phyloP scores from a whole-genome alignment of 2,797 vertebrate species.

The Dallia pectoralis region DNA sequence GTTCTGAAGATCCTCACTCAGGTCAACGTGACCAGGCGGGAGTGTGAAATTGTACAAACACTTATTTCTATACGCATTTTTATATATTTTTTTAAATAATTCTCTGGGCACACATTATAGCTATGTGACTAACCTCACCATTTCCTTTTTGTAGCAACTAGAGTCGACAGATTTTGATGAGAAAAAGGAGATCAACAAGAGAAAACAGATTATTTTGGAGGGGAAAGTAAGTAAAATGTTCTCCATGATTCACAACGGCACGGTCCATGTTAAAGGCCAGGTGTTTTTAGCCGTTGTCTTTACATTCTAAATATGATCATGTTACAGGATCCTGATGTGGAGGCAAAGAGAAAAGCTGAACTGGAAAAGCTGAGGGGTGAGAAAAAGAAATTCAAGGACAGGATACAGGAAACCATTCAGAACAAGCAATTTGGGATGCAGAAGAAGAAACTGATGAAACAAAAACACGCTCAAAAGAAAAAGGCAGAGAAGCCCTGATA shows the following conservation, averaged over 20 bases:
- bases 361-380: slow-evolving; percentile 83
- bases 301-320: neutral
- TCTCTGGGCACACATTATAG: neutral
- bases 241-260: neutral
- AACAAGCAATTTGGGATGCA: slow-evolving; percentile 56
- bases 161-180: slow-evolving; percentile 92
- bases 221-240: slow-evolving; percentile 82
- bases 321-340: slow-evolving; percentile 88
- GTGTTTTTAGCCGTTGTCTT: neutral
- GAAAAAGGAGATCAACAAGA: slow-evolving; percentile 94
- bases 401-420: slow-evolving; percentile 70
- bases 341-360: slow-evolving; percentile 85
- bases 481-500: slow-evolving; percentile 13
- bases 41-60: slow-evolving; percentile 88
- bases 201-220: slow-evolving; percentile 93
- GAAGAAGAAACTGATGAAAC: slow-evolving; percentile 62
- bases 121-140: neutral
- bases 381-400: slow-evolving; percentile 80
- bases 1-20: slow-evolving; percentile 92
- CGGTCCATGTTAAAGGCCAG: neutral
- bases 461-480: slow-evolving; percentile 46
- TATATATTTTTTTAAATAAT: neutral
- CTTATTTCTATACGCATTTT: neutral
- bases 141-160: slow-evolving; percentile 76
- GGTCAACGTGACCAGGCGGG: slow-evolving; percentile 88